These are phyloP conservation scores for Phenganax marumi DNA, from an alignment of 92 coral and sea anemone genomes.

Conservation along the genomic window DNA sequence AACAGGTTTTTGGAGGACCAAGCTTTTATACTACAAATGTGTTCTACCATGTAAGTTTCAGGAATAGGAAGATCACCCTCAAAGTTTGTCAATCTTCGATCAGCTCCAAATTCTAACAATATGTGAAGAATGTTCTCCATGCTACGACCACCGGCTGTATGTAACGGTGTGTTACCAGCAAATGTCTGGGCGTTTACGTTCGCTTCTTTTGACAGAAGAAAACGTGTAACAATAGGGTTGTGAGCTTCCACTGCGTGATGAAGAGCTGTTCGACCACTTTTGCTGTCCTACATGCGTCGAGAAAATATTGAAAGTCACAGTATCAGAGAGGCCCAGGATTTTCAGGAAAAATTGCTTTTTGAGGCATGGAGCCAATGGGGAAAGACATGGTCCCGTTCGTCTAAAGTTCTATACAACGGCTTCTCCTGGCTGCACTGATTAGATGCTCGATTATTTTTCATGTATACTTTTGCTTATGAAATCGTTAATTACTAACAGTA, in stretches of 20 bases:
- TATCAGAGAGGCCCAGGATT: no score
- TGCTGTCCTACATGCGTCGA: conserved; percentile 63
- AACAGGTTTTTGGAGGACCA: background rate
- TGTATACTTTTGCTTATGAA: no score
- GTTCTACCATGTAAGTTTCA: conserved; percentile 32
- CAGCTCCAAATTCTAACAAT: conserved; percentile 70
- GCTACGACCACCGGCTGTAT: conserved; percentile 91
- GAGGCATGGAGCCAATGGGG: no score
- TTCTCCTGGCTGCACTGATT: no score
- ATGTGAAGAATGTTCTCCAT: conserved; percentile 80
- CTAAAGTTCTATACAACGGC: no score
- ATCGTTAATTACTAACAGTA: no score
- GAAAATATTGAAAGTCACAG: background rate
- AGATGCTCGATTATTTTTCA: no score
- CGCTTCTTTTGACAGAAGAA: conserved; percentile 77
- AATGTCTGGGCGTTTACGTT: conserved; percentile 77
- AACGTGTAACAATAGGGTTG: conserved; percentile 70
- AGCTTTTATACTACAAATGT: background rate
- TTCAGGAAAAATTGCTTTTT: no score
- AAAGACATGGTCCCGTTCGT: no score
- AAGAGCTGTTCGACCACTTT: conserved; percentile 90
- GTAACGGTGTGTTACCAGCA: conserved; percentile 92
- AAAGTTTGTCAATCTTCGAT: conserved; percentile 73
- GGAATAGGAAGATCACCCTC: conserved; percentile 79
- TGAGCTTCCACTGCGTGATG: conserved; percentile 98